A percentile compares a stretch with the other conserved stretches of the same genome.
phyloP scores from a whole-genome alignment of 2,888 invertebrate species.

The Azorinus chamasolen region DNA sequence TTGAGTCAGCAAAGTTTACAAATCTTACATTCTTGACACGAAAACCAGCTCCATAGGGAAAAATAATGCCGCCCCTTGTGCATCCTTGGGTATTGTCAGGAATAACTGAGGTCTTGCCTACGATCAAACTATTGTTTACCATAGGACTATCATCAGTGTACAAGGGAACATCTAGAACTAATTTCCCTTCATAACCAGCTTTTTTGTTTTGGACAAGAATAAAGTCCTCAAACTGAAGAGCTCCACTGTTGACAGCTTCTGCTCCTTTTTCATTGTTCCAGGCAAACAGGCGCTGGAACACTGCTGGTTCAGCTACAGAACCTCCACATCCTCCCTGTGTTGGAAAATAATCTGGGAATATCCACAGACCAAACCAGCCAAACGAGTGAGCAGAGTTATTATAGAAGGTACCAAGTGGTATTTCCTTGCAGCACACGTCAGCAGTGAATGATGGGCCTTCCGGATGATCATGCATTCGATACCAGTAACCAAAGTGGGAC shows the following conservation, averaged over 20 bases:
- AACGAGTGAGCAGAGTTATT: conserved; percentile 84
- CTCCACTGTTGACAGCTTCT: conserved; percentile 81
- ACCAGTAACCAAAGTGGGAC: conserved; percentile 85
- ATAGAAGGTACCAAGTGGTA: conserved; percentile 75
- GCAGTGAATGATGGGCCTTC: conserved; percentile 81
- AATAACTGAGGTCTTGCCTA: conserved; percentile 59
- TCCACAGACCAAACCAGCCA: conserved; percentile 85
- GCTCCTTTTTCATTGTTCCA: conserved; percentile 85
- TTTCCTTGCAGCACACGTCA: conserved; percentile 76
- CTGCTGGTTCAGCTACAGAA: conserved; percentile 56
- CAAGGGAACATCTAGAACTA: conserved; percentile 51
- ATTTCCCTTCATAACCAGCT: conserved; percentile 80
- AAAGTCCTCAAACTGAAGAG: conserved; percentile 80
- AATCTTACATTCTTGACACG: conserved; percentile 66
- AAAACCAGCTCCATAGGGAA: conserved; percentile 80
- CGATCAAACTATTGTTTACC: conserved; percentile 73
- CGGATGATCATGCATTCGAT: conserved; percentile 81
- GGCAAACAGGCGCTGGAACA: conserved; percentile 72
- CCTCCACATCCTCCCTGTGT: conserved; percentile 62
- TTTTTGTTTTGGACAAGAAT: conserved; percentile 77
- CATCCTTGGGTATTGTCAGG: conserved; percentile 36
- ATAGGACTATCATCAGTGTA: conserved; percentile 68
- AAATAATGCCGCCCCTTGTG: conserved; percentile 67
- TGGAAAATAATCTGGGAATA: conserved; percentile 78
- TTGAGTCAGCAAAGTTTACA: conserved; percentile 53